These are phyloP conservation scores for Plemyria rubiginata DNA, from an alignment of 2,888 invertebrate genomes.

Conservation along the genomic window DNA sequence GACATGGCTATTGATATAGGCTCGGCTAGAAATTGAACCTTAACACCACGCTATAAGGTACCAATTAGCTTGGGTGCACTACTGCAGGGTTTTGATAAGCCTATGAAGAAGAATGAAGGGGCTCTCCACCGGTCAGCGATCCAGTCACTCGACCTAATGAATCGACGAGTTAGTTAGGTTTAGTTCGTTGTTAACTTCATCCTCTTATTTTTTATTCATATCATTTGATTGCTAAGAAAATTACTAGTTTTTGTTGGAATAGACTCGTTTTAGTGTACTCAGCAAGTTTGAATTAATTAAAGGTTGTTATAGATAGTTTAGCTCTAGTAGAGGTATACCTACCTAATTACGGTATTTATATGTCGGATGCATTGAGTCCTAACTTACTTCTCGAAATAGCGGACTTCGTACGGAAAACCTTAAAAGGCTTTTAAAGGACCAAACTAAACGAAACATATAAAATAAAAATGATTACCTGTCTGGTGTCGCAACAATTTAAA, in stretches of 20 bases:
- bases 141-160: slow-evolving; percentile 73
- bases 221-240: not conserved
- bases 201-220: slow-evolving; percentile 26
- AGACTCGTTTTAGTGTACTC: not conserved
- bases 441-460: too few species aligned
- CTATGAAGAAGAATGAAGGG: slow-evolving; percentile 63
- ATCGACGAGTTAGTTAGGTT: slow-evolving; percentile 46
- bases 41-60: slow-evolving; percentile 41
- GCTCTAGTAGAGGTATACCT: too few species aligned
- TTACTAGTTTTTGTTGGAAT: not conserved
- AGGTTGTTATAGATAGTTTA: too few species aligned
- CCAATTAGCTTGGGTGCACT: slow-evolving; percentile 44
- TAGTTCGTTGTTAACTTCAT: slow-evolving; percentile 31
- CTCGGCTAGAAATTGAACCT: slow-evolving; percentile 33
- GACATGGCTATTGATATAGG: slow-evolving; percentile 54
- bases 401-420: too few species aligned
- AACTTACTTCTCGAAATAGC: too few species aligned
- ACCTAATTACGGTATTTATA: too few species aligned
- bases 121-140: slow-evolving; percentile 65
- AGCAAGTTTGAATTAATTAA: too few species aligned
- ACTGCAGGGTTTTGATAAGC: slow-evolving; percentile 57
- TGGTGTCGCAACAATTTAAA: too few species aligned
- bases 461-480: too few species aligned
- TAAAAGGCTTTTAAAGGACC: too few species aligned
- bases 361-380: too few species aligned